phyloP scores from a whole-genome alignment of 1,140 invertebrate species.

The Solenopsis invicta region DNA sequence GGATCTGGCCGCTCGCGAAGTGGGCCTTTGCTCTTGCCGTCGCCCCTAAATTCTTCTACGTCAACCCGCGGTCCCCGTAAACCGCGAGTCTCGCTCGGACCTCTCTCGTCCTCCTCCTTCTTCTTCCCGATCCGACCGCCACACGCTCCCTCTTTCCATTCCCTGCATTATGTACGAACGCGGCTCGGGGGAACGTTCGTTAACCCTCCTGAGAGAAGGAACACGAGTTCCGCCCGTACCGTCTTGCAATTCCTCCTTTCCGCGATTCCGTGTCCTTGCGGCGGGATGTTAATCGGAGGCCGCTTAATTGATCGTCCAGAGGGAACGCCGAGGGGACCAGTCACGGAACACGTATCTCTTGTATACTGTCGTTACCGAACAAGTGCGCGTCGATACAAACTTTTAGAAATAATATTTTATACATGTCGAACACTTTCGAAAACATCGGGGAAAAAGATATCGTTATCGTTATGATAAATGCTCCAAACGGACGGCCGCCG shows the following conservation, averaged over 20 bases:
- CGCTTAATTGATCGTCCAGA: constrained; percentile 41
- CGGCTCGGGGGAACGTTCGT: constrained; percentile 77
- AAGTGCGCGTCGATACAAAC: background rate
- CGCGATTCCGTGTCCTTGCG: constrained; percentile 12
- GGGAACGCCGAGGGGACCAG: constrained; percentile 8
- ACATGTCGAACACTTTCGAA: background rate
- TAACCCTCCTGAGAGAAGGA: constrained; percentile 70
- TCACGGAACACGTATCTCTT: constrained; percentile 1
- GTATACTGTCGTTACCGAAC: background rate
- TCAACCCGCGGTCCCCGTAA: constrained; percentile 77
- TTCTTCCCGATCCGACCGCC: constrained; percentile 49
- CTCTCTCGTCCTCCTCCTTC: constrained; percentile 15
- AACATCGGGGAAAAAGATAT: background rate
- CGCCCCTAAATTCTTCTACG: constrained; percentile 87
- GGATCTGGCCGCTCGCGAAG: constrained; percentile 83
- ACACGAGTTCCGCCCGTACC: constrained; percentile 58
- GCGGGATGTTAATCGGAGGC: constrained; percentile 57
- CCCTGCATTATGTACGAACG: constrained; percentile 78
- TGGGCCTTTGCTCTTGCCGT: constrained; percentile 86
- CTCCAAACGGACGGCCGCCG: background rate
- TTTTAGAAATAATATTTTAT: background rate
- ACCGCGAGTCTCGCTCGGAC: constrained; percentile 70
- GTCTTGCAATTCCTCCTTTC: constrained; percentile 21
- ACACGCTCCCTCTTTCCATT: constrained; percentile 69
- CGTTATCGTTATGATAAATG: background rate